These are phyloP conservation scores for Dipodomys ordii DNA, from an alignment of 2,113 vertebrate species.

Conservation along the genomic window DNA sequence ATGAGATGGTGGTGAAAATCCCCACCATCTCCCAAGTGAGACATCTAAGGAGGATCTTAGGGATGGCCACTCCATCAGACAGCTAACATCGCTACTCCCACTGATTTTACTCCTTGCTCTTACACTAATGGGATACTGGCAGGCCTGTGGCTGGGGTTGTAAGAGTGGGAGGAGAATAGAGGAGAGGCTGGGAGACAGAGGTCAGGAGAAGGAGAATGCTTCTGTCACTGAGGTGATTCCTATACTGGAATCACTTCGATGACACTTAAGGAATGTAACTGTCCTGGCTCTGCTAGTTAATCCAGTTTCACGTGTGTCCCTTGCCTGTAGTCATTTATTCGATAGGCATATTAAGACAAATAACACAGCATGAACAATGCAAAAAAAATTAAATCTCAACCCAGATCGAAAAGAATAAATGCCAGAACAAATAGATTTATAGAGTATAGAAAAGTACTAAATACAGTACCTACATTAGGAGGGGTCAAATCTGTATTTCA, in stretches of 20 bases:
- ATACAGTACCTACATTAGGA: slow-evolving; percentile 95
- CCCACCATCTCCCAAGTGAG: no score
- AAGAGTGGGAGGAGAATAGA: neutral
- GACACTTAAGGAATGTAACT: slow-evolving; percentile 39
- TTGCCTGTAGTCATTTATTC: slow-evolving; percentile 60
- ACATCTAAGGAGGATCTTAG: neutral
- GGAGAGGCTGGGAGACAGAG: slow-evolving; percentile 47
- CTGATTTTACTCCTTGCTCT: neutral
- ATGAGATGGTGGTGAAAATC: neutral
- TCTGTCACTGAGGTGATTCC: slow-evolving; percentile 47
- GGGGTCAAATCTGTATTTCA: slow-evolving; percentile 92
- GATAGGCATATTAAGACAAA: slow-evolving; percentile 86
- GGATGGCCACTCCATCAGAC: neutral
- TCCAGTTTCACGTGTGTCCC: slow-evolving; percentile 54
- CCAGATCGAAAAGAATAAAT: slow-evolving; percentile 73
- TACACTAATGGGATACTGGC: neutral
- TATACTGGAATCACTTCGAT: slow-evolving; percentile 41
- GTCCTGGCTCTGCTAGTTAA: slow-evolving; percentile 45
- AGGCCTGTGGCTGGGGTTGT: neutral
- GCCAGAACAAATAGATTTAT: slow-evolving; percentile 80
- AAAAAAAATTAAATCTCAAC: slow-evolving; percentile 80
- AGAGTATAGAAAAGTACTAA: slow-evolving; percentile 88
- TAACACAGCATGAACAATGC: slow-evolving; percentile 80
- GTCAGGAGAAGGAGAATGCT: slow-evolving; percentile 44
- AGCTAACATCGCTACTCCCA: neutral